Percentiles rank a stretch among this genome's conserved stretches.
Conservation (phyloP, 1,140 invertebrate species). For the Amyelois transitella region DNA sequence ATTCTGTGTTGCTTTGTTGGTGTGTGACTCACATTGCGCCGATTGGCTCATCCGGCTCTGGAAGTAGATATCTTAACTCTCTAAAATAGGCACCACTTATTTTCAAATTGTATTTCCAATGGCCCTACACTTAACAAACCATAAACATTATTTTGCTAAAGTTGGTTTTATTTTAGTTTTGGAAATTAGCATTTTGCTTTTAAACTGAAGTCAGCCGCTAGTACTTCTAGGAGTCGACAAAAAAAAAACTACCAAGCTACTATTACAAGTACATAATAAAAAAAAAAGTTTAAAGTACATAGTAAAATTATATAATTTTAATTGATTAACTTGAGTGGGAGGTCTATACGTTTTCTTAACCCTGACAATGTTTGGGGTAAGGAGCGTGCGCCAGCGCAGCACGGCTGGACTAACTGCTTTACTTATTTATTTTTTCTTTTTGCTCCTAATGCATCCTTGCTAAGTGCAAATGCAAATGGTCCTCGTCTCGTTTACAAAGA, state of each 20-base stretch:
- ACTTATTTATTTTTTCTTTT: conserved; percentile 48
- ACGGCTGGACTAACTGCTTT: conserved; percentile 33
- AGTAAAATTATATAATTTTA: too few relatives aligned
- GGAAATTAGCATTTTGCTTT: too few relatives aligned
- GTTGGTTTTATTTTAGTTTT: too few relatives aligned
- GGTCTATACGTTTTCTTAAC: conserved; percentile 10
- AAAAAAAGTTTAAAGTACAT: too few relatives aligned
- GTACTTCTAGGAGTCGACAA: too few relatives aligned
- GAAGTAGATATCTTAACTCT: conserved; percentile 48
- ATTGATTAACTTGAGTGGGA: too few relatives aligned
- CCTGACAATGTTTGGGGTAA: not conserved
- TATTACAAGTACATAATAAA: too few relatives aligned
- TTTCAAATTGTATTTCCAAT: conserved; percentile 2
- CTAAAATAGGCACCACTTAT: conserved; percentile 23
- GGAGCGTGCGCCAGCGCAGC: conserved; percentile 21
- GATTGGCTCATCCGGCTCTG: conserved; percentile 63
- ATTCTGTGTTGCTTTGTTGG: conserved; percentile 5
- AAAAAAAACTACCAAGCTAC: too few relatives aligned
- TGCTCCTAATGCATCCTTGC: conserved; percentile 38
- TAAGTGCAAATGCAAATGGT: conserved; percentile 62
- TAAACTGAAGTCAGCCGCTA: too few relatives aligned
- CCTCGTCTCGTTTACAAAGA: conserved; percentile 55
- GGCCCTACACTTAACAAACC: not conserved
- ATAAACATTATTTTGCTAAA: too few relatives aligned
- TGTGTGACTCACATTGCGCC: conserved; percentile 50